These are phyloP conservation scores for Choloepus didactylus DNA, from an alignment of 2,797 vertebrate genomes.

Conservation along the genomic window DNA sequence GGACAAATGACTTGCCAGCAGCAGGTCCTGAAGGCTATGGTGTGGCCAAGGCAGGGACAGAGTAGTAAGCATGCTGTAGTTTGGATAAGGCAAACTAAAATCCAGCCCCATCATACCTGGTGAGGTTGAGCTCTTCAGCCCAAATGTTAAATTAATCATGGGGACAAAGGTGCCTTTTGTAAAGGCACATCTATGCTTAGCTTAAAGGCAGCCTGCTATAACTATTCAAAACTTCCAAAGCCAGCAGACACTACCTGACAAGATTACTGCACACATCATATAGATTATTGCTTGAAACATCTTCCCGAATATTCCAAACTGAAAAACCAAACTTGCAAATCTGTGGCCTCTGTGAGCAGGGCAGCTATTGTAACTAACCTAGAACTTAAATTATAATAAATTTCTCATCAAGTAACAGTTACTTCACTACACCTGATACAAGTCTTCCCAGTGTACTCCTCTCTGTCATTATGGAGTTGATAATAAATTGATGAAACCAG, in stretches of 20 bases:
- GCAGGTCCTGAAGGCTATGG: not conserved
- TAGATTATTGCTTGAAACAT: constrained; percentile 1
- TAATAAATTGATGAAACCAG: not conserved
- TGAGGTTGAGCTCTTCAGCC: constrained; percentile 13
- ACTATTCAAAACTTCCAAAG: not conserved
- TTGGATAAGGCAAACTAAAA: not conserved
- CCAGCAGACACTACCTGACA: rapidly evolving
- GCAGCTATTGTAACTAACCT: constrained; percentile 21
- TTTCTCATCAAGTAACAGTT: not conserved
- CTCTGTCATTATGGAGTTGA: not conserved
- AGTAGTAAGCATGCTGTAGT: not conserved
- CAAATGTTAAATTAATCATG: not conserved
- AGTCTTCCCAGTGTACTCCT: not conserved
- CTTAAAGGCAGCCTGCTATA: not conserved
- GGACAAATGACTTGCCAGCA: not conserved
- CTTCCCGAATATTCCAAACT: not conserved
- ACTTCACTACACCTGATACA: not conserved
- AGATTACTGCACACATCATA: not conserved
- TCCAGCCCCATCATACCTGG: not conserved
- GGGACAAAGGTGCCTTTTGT: not conserved
- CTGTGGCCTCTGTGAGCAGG: not conserved
- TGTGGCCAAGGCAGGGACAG: not conserved
- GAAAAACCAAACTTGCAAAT: not conserved
- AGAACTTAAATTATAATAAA: not conserved
- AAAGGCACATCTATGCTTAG: not conserved